phyloP scores from a whole-genome alignment of 2,797 vertebrate species.

The Tinamus major region DNA sequence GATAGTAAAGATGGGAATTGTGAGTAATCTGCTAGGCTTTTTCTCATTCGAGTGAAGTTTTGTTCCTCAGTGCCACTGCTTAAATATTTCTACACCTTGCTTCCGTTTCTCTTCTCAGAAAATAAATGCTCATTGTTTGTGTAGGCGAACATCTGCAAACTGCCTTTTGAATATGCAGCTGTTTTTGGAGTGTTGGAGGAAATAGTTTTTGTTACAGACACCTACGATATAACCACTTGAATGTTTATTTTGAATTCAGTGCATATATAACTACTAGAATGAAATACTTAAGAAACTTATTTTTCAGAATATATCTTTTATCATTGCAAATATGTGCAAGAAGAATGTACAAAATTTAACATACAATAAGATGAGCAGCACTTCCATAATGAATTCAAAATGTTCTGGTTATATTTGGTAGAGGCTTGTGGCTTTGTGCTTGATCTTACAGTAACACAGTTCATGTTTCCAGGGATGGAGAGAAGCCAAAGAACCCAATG shows the following conservation, averaged over 20 bases:
- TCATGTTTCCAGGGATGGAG: conserved; percentile 87
- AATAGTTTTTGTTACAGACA: neutral
- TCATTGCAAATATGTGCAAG: neutral
- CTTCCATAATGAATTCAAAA: neutral
- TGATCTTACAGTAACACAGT: neutral
- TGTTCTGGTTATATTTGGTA: neutral
- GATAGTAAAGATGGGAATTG: neutral
- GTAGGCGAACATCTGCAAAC: neutral
- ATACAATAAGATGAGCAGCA: neutral
- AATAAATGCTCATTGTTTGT: neutral
- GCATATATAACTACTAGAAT: neutral
- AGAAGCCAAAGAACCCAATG: conserved; percentile 99
- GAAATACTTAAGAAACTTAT: neutral
- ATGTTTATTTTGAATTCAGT: neutral
- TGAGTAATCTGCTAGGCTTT: neutral
- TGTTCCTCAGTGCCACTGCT: neutral
- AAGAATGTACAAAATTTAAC: neutral
- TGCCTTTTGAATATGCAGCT: neutral
- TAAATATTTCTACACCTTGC: neutral
- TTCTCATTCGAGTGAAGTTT: neutral
- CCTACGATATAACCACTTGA: neutral
- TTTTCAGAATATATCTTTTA: neutral
- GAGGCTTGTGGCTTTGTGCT: neutral
- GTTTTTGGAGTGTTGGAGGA: neutral
- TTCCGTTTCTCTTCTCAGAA: neutral